Conservation (phyloP, 2,888 invertebrate genomes). For the Drosophila siamana region DNA sequence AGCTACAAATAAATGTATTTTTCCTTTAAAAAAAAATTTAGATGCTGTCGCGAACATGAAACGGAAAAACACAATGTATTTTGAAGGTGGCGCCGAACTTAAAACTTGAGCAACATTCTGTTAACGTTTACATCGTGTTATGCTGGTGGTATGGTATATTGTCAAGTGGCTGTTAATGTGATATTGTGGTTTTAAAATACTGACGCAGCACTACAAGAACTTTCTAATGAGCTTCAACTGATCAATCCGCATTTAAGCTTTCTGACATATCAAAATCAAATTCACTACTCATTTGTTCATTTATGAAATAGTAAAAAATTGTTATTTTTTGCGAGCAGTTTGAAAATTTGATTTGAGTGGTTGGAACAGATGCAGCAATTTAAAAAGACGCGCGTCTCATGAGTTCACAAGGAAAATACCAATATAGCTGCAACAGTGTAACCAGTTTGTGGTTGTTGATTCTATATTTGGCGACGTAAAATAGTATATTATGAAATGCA, state of each 20-base stretch:
- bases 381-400: not conserved
- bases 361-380: not conserved
- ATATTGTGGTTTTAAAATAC: no score
- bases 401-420: not conserved
- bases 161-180: constrained; percentile 20
- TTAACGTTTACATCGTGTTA: constrained; percentile 1
- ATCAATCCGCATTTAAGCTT: no score
- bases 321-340: no score
- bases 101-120: not conserved
- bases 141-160: constrained; percentile 27
- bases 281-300: no score
- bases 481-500: not conserved
- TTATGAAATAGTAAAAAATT: no score
- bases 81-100: constrained; percentile 6
- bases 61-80: not conserved
- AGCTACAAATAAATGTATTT: constrained; percentile 82
- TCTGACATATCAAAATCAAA: no score
- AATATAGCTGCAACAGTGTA: not conserved
- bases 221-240: no score
- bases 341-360: no score
- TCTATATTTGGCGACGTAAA: not conserved
- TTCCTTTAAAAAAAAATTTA: constrained; percentile 67
- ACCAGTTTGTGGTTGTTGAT: not conserved
- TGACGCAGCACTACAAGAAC: no score
- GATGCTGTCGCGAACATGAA: not conserved